phyloP scores from a whole-genome alignment of 2,113 vertebrate species.

The Hippocampus zosterae region DNA sequence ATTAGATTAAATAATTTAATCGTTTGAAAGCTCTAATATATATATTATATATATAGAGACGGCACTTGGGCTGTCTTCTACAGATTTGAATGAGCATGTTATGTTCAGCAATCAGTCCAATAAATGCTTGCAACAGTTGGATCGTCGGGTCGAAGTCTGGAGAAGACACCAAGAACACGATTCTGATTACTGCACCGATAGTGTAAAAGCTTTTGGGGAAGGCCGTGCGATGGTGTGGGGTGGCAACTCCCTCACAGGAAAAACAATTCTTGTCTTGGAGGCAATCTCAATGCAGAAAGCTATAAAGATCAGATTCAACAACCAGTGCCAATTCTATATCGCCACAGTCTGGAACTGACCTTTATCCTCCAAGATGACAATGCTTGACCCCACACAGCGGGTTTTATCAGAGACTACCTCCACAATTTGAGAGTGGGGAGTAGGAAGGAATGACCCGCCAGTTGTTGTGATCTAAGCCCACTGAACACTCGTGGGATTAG shows the following conservation, averaged over 20 bases:
- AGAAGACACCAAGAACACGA: neutral
- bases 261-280: neutral
- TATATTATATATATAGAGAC: too few species aligned
- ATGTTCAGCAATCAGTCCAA: too few species aligned
- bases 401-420: conserved; percentile 3
- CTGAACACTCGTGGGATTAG: conserved; percentile 3
- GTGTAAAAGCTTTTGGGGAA: neutral
- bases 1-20: too few species aligned
- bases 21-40: too few species aligned
- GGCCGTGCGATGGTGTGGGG: neutral
- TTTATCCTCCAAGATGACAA: neutral
- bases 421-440: conserved; percentile 7
- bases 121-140: neutral
- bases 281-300: neutral
- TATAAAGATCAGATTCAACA: neutral
- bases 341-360: neutral
- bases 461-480: neutral
- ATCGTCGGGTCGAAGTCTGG: neutral
- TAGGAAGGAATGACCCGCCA: neutral
- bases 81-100: neutral
- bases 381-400: neutral
- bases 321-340: neutral
- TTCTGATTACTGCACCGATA: neutral
- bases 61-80: neutral
- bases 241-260: neutral